Base-by-base conservation (phyloP, 1,140 invertebrate species). In the Rhagoletis pomonella region DNA sequence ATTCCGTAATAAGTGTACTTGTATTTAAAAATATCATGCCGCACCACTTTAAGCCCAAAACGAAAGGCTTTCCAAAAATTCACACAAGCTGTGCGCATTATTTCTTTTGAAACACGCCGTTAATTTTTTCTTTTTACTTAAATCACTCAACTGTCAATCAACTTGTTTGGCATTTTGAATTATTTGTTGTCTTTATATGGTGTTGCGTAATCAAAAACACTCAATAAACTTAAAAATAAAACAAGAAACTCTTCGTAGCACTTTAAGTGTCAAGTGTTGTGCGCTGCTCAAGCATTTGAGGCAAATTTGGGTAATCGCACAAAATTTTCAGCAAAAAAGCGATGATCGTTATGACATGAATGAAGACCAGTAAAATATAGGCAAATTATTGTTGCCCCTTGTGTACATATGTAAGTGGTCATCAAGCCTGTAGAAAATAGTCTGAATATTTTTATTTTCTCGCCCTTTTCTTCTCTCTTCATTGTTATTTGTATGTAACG, bases 111-210 rank as follows among this genome's bases (percentile, higher is more conserved):
- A 12, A 67, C 64, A 3, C n/a, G 9, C 3, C 12, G 12, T 4
- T 12, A 47, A 73, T 47, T 44, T 73, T 73, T 67, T 67, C 7
- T 47, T n/a, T 39, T n/a, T 55, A 55, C 17, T 62, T n/a, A 14
- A 17, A 17, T 4, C 67, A 44, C 42, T 44, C 42, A 73, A 44
- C 44, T 73, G 67, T 73, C 67, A 73, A 10, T 73, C 67, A 73
- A 44, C 67, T 47, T 73, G 64, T 44, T 39, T 73, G 67, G 67
- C 42, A 73, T 73, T 73, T 73, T 42, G 39, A 12, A 44, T 73
- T 73, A 73, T 73, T 73, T 73, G 67, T 17, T 73, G 12, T 4
- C 67, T 47, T 10, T 73, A 73, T 73, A 47, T 73, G 67, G 67
- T 73, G 14, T 73, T 44, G 67, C 44, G 67, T 44, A 73, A 73